Percentiles rank a stretch among this genome's conserved stretches.
Evolutionary conservation across 2,113 vertebrate species (phyloP).

Genomic region (Manacus vitellinus): DNA sequence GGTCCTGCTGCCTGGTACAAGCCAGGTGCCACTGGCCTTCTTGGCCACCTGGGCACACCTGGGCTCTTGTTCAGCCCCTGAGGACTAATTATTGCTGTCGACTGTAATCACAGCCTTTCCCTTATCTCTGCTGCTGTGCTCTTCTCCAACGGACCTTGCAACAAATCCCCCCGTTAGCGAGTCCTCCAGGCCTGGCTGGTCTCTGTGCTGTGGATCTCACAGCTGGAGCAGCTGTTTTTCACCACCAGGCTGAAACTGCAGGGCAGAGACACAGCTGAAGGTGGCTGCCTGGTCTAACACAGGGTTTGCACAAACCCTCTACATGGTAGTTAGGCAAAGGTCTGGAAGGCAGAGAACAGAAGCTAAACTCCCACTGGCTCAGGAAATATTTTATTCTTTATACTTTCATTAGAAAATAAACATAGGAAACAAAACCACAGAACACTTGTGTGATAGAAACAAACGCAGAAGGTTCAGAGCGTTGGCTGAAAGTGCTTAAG

Average conservation of each 20-base stretch:
- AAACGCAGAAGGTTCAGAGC: constrained; percentile 62
- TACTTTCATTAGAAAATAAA: constrained; percentile 80
- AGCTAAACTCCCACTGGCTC: background rate
- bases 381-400: constrained; percentile 71
- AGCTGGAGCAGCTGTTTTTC: background rate
- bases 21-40: background rate
- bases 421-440: constrained; percentile 77
- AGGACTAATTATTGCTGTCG: background rate
- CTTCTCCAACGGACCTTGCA: background rate
- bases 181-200: background rate
- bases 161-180: background rate
- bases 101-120: background rate
- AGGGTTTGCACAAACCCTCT: background rate
- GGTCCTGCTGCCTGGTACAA: background rate
- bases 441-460: constrained; percentile 63
- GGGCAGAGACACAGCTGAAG: background rate
- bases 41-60: background rate
- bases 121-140: background rate
- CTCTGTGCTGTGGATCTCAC: background rate
- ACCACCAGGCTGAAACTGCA: background rate
- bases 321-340: rapidly evolving
- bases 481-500: constrained; percentile 63
- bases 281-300: background rate
- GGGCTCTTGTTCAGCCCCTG: background rate
- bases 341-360: background rate